Evolutionary conservation across 2,113 vertebrate genomes (phyloP).

Genomic region (Coracopsis vasa): DNA sequence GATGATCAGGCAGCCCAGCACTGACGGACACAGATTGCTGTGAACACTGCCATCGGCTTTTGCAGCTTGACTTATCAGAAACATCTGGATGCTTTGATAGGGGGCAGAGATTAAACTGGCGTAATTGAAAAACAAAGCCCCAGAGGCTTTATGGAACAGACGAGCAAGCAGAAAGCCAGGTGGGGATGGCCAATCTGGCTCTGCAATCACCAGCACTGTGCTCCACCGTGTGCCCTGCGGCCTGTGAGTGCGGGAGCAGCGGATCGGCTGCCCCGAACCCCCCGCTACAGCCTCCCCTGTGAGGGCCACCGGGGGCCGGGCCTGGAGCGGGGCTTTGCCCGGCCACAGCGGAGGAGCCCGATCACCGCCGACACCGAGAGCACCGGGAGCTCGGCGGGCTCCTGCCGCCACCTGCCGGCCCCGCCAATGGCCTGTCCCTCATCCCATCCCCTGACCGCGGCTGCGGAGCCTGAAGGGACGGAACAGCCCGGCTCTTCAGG

Average conservation of each 20-base stretch:
- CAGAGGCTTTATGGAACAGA: neutral
- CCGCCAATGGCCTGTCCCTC: neutral
- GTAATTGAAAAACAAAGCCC: neutral
- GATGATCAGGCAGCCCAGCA: neutral
- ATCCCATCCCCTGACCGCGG: neutral
- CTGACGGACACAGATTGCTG: neutral
- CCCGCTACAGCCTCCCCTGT: neutral
- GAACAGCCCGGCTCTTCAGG: neutral
- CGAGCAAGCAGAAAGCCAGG: neutral
- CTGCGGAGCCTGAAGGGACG: neutral
- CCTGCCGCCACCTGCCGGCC: neutral
- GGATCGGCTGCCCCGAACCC: neutral
- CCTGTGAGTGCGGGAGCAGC: neutral
- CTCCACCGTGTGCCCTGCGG: rapidly evolving
- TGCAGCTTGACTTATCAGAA: neutral
- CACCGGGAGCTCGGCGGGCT: neutral
- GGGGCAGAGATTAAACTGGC: neutral
- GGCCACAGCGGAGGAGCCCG: neutral
- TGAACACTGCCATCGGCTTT: neutral
- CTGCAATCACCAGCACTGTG: neutral
- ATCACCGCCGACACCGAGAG: neutral
- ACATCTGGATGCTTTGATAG: neutral
- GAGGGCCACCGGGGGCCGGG: neutral
- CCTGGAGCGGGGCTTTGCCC: neutral
- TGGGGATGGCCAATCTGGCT: neutral